Evolutionary conservation across 2,888 invertebrate species (phyloP), one percentile per base, ranked within the genome.

Genomic region (Eupithecia centaureata): DNA sequence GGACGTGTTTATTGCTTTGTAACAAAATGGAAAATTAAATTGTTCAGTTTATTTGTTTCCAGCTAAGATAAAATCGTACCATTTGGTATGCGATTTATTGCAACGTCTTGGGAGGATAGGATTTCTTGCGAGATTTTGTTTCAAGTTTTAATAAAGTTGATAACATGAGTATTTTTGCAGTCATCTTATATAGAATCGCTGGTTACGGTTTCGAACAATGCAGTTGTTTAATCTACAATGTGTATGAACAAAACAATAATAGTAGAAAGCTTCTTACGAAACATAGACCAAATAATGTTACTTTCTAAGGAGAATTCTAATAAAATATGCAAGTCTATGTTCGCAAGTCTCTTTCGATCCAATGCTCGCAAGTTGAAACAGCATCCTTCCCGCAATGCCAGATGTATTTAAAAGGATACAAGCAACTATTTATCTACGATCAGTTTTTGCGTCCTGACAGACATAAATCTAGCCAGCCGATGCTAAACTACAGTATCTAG

Each of bases 381-480:
- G 22, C 32, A 18, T 5, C 51, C 18, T 18, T 12, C 52, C 32
- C 57, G 32, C 32, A 18, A 57, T 30, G 30, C 54, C 27, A 57
- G 56, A 32, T 30, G 56, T 57, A 54, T 54, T 30, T 54, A 57
- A 57, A 30, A 30, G 57, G 57, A 57, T 57, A 57, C 30, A 32
- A 30, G 32, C 57, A n/a, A 32, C 57, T 22, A 32, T 61, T 60
- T 62, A 65, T 68, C 59, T 47, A 47, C 59, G 32, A 62, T 65
- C 65, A 57, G 69, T 63, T 70, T 70, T 70, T 70, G 61, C 61
- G 52, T 63, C 60, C 64, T 62, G 66, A 63, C 69, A 67, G 70
- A 75, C 79, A 79, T 82, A 82, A 80, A 82, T 82, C 79, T 76
- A 75, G 59, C 70, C 74, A 76, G 75, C 65, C 54, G 67, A 72